These are phyloP conservation scores for Tyto alba DNA, from an alignment of 2,113 vertebrate species.

Conservation along the genomic window DNA sequence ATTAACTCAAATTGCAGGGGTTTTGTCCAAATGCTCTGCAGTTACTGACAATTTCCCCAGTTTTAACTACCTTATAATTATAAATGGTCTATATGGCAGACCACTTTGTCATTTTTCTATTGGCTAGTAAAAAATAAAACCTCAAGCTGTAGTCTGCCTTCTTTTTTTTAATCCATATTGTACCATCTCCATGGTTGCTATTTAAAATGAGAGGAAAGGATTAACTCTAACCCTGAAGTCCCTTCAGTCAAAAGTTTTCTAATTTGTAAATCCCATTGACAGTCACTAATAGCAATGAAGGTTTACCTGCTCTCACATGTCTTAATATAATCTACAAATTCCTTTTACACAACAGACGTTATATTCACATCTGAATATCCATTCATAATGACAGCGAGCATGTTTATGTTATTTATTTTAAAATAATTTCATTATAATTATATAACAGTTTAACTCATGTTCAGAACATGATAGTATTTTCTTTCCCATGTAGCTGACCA, in stretches of 20 bases:
- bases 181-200: not conserved
- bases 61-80: conserved; percentile 56
- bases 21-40: conserved; percentile 43
- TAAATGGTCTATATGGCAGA: conserved; percentile 13
- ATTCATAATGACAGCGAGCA: not conserved
- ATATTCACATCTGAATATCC: not conserved
- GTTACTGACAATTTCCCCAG: conserved; percentile 45
- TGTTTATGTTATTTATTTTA: not conserved
- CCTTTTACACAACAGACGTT: not conserved
- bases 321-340: not conserved
- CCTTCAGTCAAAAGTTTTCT: not conserved
- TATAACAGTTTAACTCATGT: not conserved
- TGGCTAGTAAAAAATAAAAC: conserved; percentile 32
- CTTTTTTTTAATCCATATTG: not conserved
- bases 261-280: not conserved
- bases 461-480: not conserved
- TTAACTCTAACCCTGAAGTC: not conserved
- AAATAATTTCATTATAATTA: not conserved
- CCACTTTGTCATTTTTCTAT: conserved; percentile 7
- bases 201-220: not conserved
- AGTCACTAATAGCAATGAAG: not conserved
- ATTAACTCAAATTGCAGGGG: conserved; percentile 57
- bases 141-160: not conserved
- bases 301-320: rapidly evolving
- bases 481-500: not conserved